phyloP scores from a whole-genome alignment of 2,888 invertebrate genomes.

The Pristionchus mayeri region DNA sequence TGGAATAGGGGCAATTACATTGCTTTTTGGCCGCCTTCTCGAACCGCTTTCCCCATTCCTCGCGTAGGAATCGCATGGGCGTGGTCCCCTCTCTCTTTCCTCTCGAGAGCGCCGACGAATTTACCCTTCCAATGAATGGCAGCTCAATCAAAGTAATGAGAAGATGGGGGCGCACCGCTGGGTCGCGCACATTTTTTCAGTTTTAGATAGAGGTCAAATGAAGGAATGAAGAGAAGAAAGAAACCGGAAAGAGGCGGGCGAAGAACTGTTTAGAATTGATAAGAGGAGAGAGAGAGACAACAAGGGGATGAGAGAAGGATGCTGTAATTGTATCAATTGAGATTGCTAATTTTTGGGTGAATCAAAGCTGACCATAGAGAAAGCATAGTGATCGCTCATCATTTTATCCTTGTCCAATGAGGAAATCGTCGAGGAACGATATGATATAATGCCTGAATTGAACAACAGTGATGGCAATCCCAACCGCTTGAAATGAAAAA shows the following conservation, averaged over 20 bases:
- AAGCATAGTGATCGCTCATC: not conserved
- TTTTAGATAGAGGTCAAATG: not conserved
- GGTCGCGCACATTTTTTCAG: not conserved
- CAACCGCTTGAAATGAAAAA: too few relatives aligned
- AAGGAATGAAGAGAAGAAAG: not conserved
- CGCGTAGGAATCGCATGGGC: too few relatives aligned
- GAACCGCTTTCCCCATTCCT: constrained; percentile 24
- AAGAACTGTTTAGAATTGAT: not conserved
- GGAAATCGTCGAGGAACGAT: too few relatives aligned
- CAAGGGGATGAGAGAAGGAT: constrained; percentile 7
- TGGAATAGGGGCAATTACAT: constrained; percentile 7
- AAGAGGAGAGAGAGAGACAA: not conserved
- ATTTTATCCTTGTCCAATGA: not conserved
- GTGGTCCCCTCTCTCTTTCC: constrained; percentile 35
- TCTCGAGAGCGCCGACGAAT: constrained; percentile 50
- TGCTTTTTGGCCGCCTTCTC: constrained; percentile 6
- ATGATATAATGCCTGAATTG: too few relatives aligned
- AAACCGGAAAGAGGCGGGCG: constrained; percentile 9
- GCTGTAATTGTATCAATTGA: too few relatives aligned
- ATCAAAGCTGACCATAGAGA: too few relatives aligned
- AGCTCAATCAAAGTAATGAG: constrained; percentile 43
- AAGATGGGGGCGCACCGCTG: not conserved
- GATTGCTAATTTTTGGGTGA: too few relatives aligned
- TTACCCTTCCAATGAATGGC: not conserved
- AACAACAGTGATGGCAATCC: too few relatives aligned